phyloP scores from a whole-genome alignment of 2,113 vertebrate genomes.

The cattle (Bos taurus) region DNA sequence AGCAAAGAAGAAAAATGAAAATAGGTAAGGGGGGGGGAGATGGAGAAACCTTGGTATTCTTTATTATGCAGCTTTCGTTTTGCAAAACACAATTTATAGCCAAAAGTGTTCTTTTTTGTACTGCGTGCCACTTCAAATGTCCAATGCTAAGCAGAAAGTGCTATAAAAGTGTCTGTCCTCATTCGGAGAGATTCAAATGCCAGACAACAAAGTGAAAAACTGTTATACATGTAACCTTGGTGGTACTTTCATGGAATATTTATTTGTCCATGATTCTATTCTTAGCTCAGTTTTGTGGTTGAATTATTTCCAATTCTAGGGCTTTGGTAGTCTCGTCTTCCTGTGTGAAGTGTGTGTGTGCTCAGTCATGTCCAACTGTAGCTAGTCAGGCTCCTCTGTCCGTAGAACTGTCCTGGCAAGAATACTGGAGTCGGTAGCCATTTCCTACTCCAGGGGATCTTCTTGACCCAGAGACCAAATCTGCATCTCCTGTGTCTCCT shows the following conservation, averaged over 20 bases:
- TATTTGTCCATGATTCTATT: slow-evolving; percentile 69
- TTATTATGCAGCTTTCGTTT: slow-evolving; percentile 81
- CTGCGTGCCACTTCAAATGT: slow-evolving; percentile 77
- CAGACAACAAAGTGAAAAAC: slow-evolving; percentile 81
- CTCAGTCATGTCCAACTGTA: rapidly evolving
- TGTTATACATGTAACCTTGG: slow-evolving; percentile 80
- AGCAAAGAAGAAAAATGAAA: slow-evolving; percentile 81
- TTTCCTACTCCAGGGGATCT: neutral
- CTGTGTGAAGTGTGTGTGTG: neutral
- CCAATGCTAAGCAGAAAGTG: slow-evolving; percentile 78
- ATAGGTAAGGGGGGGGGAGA: neutral
- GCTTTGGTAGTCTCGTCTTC: neutral
- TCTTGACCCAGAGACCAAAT: neutral
- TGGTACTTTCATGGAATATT: slow-evolving; percentile 72
- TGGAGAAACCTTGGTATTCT: slow-evolving; percentile 67
- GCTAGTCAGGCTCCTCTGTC: neutral
- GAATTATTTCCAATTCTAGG: slow-evolving; percentile 35
- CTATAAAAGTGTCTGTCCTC: slow-evolving; percentile 82
- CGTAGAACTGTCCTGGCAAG: neutral
- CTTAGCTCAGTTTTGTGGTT: slow-evolving; percentile 47
- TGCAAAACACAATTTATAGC: slow-evolving; percentile 82
- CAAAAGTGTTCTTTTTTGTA: slow-evolving; percentile 71
- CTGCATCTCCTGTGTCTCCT: neutral
- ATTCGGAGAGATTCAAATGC: slow-evolving; percentile 79
- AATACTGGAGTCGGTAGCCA: neutral